Conservation (phyloP, 2,888 invertebrate genomes). For the Athripsodes cinereus region DNA sequence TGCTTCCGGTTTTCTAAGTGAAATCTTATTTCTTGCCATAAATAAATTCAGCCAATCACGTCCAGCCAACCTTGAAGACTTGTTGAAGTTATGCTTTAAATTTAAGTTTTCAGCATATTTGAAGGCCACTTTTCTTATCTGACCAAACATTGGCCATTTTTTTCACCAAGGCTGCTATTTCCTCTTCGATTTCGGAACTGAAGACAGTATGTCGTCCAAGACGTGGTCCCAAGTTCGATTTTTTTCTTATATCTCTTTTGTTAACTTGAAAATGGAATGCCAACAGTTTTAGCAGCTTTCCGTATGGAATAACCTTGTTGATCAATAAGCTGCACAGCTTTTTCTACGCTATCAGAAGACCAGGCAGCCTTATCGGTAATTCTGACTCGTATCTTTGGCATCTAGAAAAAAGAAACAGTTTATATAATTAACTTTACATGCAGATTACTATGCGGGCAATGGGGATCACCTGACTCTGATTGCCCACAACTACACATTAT, state of each 20-base stretch:
- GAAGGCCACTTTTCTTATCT: constrained; percentile 8
- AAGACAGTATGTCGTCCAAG: constrained; percentile 4
- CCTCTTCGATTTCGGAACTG: constrained; percentile 1
- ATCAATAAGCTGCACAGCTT: neutral
- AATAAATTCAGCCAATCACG: constrained; percentile 23
- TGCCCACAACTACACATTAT: neutral
- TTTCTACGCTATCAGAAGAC: neutral
- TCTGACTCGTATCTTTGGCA: neutral
- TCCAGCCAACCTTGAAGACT: constrained; percentile 14
- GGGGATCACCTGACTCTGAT: neutral
- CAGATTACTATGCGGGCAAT: constrained; percentile 1
- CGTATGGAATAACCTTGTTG: neutral
- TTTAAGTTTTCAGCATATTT: constrained; percentile 6
- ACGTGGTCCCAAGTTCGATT: neutral
- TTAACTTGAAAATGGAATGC: neutral
- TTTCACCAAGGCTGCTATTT: neutral
- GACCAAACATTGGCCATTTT: constrained; percentile 2
- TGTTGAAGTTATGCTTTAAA: constrained; percentile 6
- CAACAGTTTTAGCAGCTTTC: neutral
- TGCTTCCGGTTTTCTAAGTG: constrained; percentile 27
- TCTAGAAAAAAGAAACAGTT: neutral
- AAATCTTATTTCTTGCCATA: constrained; percentile 26
- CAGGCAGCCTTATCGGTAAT: neutral
- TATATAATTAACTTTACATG: neutral
- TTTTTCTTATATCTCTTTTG: neutral